Conservation (phyloP, 2,888 invertebrate genomes). For the Serrognathus titanus region DNA sequence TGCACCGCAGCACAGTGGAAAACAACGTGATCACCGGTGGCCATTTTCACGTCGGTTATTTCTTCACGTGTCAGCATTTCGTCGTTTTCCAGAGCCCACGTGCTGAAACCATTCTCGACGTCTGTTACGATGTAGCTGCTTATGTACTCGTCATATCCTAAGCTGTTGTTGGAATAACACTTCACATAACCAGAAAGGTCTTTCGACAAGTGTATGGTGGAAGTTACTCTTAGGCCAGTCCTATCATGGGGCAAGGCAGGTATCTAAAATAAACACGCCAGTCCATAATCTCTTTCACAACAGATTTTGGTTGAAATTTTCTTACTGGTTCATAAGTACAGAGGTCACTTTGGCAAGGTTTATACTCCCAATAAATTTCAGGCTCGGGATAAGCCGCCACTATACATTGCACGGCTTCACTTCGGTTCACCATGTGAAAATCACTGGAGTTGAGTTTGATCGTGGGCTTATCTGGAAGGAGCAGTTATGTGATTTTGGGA, state of each 20-base stretch:
- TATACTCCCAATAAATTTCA: conserved; percentile 54
- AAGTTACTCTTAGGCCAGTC: conserved; percentile 22
- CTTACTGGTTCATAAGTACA: conserved; percentile 38
- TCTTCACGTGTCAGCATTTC: conserved; percentile 35
- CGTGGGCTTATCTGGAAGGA: conserved; percentile 51
- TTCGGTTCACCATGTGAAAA: conserved; percentile 49
- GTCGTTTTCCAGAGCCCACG: conserved; percentile 46
- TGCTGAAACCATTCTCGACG: conserved; percentile 48
- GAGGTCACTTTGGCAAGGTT: conserved; percentile 46
- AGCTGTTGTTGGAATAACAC: conserved; percentile 48
- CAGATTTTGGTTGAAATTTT: not conserved
- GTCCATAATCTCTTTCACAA: not conserved
- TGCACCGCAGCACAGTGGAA: conserved; percentile 59
- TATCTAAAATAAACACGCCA: conserved; percentile 1
- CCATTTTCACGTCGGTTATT: conserved; percentile 35
- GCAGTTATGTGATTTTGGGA: not conserved
- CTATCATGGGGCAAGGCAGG: not conserved
- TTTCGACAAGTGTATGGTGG: conserved; percentile 46
- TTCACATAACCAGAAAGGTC: conserved; percentile 47
- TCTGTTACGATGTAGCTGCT: conserved; percentile 42
- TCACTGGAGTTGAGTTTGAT: conserved; percentile 41
- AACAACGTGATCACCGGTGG: conserved; percentile 55
- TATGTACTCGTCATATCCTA: conserved; percentile 35
- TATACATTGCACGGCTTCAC: conserved; percentile 50
- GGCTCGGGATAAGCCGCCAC: conserved; percentile 59